phyloP scores from a whole-genome alignment of 1,140 invertebrate genomes.

The Cotesia typhae region DNA sequence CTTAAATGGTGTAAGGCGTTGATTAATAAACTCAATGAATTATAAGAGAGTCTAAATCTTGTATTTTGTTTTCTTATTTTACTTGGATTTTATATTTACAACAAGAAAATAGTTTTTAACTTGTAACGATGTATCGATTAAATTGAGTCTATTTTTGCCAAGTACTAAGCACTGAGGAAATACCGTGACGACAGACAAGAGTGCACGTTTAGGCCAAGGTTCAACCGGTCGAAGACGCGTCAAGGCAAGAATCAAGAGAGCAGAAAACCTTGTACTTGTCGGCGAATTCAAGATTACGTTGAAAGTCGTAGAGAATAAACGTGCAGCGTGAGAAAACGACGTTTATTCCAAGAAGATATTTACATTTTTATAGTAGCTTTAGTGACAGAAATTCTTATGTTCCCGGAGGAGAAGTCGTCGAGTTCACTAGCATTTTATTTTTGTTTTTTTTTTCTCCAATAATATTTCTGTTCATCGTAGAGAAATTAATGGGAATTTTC shows the following conservation, averaged over 20 bases:
- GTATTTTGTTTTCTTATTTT: neutral
- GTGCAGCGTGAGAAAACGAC: slow-evolving; percentile 21
- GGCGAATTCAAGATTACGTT: slow-evolving; percentile 10
- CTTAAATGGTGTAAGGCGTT: too few relatives aligned
- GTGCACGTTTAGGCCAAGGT: slow-evolving; percentile 16
- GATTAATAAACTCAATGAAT: too few relatives aligned
- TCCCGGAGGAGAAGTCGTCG: slow-evolving; percentile 5
- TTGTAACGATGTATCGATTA: neutral
- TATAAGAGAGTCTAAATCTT: too few relatives aligned
- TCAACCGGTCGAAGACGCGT: slow-evolving; percentile 28
- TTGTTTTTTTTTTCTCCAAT: neutral
- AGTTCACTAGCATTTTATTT: neutral
- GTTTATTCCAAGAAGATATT: slow-evolving; percentile 31
- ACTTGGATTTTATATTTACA: neutral
- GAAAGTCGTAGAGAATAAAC: slow-evolving; percentile 18
- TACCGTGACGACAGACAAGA: slow-evolving; percentile 10
- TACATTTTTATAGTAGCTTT: slow-evolving; percentile 32
- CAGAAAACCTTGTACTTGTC: slow-evolving; percentile 20
- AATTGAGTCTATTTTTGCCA: slow-evolving; percentile 17
- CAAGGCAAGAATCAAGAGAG: slow-evolving; percentile 32
- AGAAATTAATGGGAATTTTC: neutral
- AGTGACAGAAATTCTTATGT: slow-evolving; percentile 17
- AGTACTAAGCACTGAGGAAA: slow-evolving; percentile 11
- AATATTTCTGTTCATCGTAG: neutral
- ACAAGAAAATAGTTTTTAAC: neutral